Conservation (phyloP, 2,888 invertebrate genomes). For the Mycalesis mineus region DNA sequence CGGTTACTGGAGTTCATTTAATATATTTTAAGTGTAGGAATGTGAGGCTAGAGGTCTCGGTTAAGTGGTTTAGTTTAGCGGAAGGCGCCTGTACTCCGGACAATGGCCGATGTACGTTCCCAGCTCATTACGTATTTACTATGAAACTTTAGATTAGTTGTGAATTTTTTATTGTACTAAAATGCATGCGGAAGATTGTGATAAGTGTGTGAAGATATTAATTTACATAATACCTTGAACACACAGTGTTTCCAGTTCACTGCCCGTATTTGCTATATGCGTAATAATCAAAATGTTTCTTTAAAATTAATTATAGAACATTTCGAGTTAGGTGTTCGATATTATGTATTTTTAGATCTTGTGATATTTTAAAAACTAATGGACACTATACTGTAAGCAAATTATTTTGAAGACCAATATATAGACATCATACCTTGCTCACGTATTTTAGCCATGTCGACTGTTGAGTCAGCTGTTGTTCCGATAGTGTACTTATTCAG, state of each 20-base stretch:
- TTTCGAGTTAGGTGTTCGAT: no score
- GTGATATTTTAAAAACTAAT: no score
- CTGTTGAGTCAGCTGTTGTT: no score
- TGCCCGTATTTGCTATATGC: not conserved
- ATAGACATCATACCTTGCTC: no score
- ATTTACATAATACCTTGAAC: constrained; percentile 14
- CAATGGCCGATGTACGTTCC: constrained; percentile 71
- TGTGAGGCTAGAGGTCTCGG: constrained; percentile 50
- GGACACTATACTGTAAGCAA: no score
- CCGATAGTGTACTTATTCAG: no score
- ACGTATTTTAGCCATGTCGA: no score
- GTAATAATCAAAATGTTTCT: no score
- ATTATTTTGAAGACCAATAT: no score
- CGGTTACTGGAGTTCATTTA: constrained; percentile 35
- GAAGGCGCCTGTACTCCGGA: constrained; percentile 66
- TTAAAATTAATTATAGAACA: no score
- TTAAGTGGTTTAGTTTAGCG: constrained; percentile 54
- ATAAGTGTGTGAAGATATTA: constrained; percentile 27
- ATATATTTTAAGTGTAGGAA: constrained; percentile 43
- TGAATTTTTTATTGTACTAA: constrained; percentile 36
- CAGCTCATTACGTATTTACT: constrained; percentile 73
- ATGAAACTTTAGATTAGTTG: constrained; percentile 54
- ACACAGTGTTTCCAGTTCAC: not conserved
- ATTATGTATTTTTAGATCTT: no score
- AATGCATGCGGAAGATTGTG: constrained; percentile 23